Evolutionary conservation across 1,140 invertebrate species (phyloP), one percentile per base, ranked within the genome.

Genomic region (Stenopsyche tienmushanensis): DNA sequence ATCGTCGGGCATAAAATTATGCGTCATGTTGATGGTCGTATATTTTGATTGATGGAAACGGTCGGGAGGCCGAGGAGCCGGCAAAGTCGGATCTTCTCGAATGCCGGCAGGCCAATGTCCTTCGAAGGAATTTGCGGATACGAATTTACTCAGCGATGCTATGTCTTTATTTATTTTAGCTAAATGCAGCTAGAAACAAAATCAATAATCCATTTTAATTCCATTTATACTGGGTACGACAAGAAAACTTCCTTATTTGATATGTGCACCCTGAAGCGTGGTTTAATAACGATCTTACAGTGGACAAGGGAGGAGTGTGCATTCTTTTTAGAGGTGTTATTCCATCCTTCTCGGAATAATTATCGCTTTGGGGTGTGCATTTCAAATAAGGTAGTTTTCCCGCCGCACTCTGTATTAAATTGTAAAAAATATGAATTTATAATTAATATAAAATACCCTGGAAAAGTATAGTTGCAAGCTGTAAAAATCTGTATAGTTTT

Each of bases 31-130:
- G 72, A 97, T 92, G 73, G 90, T 88, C 20, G 88, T 85, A 90
- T 92, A 96, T 21, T 84, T 85, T 18, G 93, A 81, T 57, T 96
- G 83, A 80, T 96, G 93, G 82, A 95, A 96, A 63, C 94, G 85
- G 68, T 84, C 88, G 17, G 82, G 79, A 5, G 91, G 87, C 64
- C 84, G 85, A 65, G 84, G 86, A 1, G 82, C 82, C 25, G 83
- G 79, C 17, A 62, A 42, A 0, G 66, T 69, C 26, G 58, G 59
- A 53, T 66, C 60, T 41, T 63, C 58, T 49, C 66, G 44, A 15
- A 65, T 29, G 5, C 67, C 70, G 0, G 66, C 44, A 1, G 64
- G 47, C 75, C 75, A 65, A 74, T 77, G 58, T 70, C 69, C 60
- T 74, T 73, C 17, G 74, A 72, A 64, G 73, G 76, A 20, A 58